phyloP scores from a whole-genome alignment of 2,888 invertebrate species.

The Boloria euphrosyne region DNA sequence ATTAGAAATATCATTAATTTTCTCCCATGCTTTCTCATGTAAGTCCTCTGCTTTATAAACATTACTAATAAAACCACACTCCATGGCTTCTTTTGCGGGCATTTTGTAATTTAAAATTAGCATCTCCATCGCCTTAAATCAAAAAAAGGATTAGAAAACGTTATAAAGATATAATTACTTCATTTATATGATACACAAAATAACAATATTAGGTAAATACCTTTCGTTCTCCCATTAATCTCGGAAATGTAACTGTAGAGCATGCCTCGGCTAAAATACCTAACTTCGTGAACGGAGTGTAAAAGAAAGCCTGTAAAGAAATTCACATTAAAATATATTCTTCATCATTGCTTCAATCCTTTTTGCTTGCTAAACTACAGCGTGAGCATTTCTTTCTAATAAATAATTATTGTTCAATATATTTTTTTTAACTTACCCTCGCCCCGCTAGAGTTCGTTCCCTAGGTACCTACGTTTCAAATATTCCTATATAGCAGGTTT shows the following conservation, averaged over 20 bases:
- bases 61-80: conserved; percentile 89
- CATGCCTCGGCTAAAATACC: conserved; percentile 95
- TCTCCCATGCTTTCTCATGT: conserved; percentile 82
- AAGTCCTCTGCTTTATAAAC: conserved; percentile 86
- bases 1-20: conserved; percentile 78
- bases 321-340: not conserved
- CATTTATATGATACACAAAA: not conserved
- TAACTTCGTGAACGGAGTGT: conserved; percentile 92
- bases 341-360: too few species aligned
- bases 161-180: not conserved
- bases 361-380: too few species aligned
- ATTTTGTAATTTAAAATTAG: conserved; percentile 88
- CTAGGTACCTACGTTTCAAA: too few species aligned
- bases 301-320: conserved; percentile 89
- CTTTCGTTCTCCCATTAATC: conserved; percentile 91
- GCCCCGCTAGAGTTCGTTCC: too few species aligned
- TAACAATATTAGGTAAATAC: conserved; percentile 58
- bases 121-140: conserved; percentile 81
- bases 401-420: too few species aligned
- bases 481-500: too few species aligned
- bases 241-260: conserved; percentile 92
- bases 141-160: not conserved
- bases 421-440: too few species aligned
- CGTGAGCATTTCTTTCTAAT: too few species aligned
- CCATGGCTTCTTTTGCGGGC: conserved; percentile 89